Evolutionary conservation across 2,888 invertebrate genomes (phyloP).

Genomic region (Elysia crispata): DNA sequence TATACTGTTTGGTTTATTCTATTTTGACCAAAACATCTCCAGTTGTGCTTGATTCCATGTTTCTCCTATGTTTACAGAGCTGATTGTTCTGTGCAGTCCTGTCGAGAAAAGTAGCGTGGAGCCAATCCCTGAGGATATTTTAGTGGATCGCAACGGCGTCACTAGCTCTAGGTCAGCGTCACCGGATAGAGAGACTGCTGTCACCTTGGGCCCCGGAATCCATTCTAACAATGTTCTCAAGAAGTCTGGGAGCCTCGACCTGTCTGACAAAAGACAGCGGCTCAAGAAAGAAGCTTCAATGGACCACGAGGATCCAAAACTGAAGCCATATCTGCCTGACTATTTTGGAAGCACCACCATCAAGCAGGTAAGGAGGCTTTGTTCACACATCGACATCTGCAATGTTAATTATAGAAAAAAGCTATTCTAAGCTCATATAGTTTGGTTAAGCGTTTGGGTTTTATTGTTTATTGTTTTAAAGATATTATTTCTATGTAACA

Average conservation of each 20-base stretch:
- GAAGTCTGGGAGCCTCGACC: slow-evolving; percentile 44
- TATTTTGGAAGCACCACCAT: slow-evolving; percentile 55
- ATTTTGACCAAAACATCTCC: background rate
- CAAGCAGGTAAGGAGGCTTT: slow-evolving; percentile 53
- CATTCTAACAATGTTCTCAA: background rate
- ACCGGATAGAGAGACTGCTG: background rate
- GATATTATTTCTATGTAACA: too few species aligned
- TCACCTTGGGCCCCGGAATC: too few species aligned
- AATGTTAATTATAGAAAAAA: too few species aligned
- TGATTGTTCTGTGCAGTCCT: slow-evolving; percentile 69
- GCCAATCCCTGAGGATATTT: slow-evolving; percentile 43
- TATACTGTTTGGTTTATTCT: background rate
- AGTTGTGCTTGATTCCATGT: background rate
- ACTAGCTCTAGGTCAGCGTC: background rate
- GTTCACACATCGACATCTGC: too few species aligned
- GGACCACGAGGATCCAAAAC: slow-evolving; percentile 33
- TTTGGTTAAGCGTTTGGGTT: too few species aligned
- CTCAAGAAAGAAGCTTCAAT: slow-evolving; percentile 40
- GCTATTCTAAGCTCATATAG: too few species aligned
- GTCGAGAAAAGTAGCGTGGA: slow-evolving; percentile 58
- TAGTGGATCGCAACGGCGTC: slow-evolving; percentile 31
- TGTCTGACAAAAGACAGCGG: slow-evolving; percentile 27
- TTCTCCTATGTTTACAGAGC: slow-evolving; percentile 52
- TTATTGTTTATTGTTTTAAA: too few species aligned
- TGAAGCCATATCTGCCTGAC: slow-evolving; percentile 30